These are phyloP conservation scores for Flexamia atlantica DNA, from an alignment of 2,888 invertebrate species.

Conservation along the genomic window DNA sequence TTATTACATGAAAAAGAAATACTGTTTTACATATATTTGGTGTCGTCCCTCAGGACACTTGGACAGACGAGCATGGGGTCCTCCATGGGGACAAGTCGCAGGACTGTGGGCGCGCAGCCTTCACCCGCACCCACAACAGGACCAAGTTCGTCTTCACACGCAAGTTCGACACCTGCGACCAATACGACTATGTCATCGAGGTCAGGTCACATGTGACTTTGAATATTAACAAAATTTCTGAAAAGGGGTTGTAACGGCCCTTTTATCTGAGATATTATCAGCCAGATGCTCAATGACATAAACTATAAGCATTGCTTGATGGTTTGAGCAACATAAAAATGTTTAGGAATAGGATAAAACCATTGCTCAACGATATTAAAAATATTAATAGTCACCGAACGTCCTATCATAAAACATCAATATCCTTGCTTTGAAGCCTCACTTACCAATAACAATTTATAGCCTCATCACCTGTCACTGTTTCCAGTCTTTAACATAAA, in stretches of 20 bases:
- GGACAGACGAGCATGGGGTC: conserved; percentile 82
- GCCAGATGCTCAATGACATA: too few relatives aligned
- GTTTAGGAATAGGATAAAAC: too few relatives aligned
- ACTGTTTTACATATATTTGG: not conserved
- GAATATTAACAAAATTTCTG: not conserved
- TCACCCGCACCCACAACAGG: conserved; percentile 76
- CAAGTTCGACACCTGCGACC: conserved; percentile 92
- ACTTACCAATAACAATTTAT: not conserved
- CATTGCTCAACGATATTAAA: too few relatives aligned
- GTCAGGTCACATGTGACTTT: conserved; percentile 73
- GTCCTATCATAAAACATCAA: not conserved
- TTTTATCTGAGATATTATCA: too few relatives aligned
- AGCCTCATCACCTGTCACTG: not conserved
- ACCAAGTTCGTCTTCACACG: conserved; percentile 87
- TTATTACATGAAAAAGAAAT: too few relatives aligned
- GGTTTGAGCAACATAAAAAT: too few relatives aligned
- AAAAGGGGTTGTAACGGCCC: too few relatives aligned
- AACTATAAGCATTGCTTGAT: too few relatives aligned
- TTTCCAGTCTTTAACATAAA: too few relatives aligned
- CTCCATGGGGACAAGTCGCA: conserved; percentile 84
- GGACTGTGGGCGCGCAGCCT: conserved; percentile 82
- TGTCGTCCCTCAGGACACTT: conserved; percentile 80
- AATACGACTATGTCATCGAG: conserved; percentile 85
- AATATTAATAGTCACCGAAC: not conserved
- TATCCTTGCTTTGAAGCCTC: not conserved